Conservation (phyloP, 2,113 vertebrate genomes). For the Calidris pugnax region DNA sequence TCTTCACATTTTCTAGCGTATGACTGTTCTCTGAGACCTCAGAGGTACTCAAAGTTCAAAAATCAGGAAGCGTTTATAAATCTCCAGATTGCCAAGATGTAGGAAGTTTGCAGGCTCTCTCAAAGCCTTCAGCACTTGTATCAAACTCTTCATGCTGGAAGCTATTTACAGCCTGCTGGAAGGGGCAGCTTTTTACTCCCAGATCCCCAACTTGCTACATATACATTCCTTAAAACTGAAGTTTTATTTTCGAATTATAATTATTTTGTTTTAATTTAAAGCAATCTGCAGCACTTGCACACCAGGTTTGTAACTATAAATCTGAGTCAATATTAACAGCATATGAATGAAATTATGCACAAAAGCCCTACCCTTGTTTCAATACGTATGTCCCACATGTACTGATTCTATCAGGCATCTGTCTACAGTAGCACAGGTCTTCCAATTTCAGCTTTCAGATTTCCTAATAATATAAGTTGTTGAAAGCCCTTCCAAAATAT, state of each 20-base stretch:
- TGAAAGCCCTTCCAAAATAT: not conserved
- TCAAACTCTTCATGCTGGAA: not conserved
- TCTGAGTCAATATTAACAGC: not conserved
- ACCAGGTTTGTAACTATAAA: not conserved
- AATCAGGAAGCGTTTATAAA: not conserved
- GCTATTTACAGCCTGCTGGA: not conserved
- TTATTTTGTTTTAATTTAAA: not conserved
- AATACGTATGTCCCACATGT: fast-evolving
- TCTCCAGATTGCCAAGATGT: not conserved
- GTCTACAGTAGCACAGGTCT: not conserved
- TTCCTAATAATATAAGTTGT: not conserved
- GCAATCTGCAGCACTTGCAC: not conserved
- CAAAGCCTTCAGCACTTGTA: not conserved
- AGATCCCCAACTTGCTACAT: not conserved
- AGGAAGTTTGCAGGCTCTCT: not conserved
- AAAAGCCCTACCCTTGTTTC: not conserved
- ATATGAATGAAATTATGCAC: not conserved
- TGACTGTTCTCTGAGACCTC: not conserved
- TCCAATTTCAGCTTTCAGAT: not conserved
- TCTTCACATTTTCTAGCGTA: not conserved
- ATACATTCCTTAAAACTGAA: not conserved
- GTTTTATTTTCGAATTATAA: not conserved
- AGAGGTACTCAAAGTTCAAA: not conserved
- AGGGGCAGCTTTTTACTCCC: not conserved
- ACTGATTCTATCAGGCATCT: not conserved